Conservation (phyloP, 2,113 vertebrate genomes). For the Lynx canadensis region DNA sequence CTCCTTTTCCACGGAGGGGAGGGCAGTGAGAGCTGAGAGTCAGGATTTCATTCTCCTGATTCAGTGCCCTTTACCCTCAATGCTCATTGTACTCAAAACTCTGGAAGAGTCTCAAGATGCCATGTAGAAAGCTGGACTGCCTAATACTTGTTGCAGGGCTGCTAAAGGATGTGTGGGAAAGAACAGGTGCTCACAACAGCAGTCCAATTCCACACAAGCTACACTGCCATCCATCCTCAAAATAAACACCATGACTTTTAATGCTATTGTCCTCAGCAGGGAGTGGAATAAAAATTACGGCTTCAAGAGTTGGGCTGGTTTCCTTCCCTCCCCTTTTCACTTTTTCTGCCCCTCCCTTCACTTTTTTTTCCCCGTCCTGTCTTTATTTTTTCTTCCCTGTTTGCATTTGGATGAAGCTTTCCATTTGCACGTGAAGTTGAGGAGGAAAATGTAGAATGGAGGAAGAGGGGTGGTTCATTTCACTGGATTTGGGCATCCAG, state of each 20-base stretch:
- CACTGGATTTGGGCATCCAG: background rate
- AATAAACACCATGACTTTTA: background rate
- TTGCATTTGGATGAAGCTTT: background rate
- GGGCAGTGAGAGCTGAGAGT: accelerated
- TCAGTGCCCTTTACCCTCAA: background rate
- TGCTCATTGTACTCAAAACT: background rate
- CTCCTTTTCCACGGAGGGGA: background rate
- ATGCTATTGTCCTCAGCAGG: background rate
- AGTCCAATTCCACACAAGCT: background rate
- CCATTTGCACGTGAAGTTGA: background rate
- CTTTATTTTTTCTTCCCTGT: background rate
- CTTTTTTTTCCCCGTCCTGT: background rate
- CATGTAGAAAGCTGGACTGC: background rate
- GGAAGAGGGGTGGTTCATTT: background rate
- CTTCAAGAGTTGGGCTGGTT: background rate
- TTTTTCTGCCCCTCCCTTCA: background rate
- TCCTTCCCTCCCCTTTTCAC: background rate
- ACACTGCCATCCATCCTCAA: background rate
- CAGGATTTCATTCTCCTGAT: background rate
- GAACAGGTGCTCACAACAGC: background rate
- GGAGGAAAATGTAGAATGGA: background rate
- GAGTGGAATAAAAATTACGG: background rate
- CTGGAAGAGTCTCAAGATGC: background rate
- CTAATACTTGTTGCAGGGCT: background rate
- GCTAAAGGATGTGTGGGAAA: background rate